phyloP scores from a whole-genome alignment of 1,140 invertebrate genomes.

The Drosophila oshimai region DNA sequence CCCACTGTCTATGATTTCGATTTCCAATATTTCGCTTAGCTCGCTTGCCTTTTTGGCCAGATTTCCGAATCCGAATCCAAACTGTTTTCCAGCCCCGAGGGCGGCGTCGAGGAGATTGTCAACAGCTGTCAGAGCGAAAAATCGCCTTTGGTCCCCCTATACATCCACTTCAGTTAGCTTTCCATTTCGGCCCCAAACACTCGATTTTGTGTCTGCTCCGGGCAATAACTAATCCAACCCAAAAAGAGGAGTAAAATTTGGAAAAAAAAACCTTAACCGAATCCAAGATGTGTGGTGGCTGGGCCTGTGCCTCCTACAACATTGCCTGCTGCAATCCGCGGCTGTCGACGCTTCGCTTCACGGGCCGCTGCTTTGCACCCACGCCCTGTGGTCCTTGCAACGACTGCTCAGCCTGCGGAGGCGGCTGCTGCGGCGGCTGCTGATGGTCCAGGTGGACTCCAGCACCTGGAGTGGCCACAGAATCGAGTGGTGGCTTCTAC shows the following conservation, averaged over 20 bases:
- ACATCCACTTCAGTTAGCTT: slow-evolving; percentile 36
- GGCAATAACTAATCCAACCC: slow-evolving; percentile 2
- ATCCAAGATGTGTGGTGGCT: slow-evolving; percentile 62
- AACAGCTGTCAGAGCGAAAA: slow-evolving; percentile 51
- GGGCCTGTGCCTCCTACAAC: slow-evolving; percentile 58
- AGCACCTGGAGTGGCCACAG: neutral
- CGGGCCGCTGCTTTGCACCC: slow-evolving; percentile 54
- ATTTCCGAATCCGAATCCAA: neutral
- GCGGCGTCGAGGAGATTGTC: slow-evolving; percentile 46
- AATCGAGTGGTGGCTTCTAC: neutral
- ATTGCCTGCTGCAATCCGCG: slow-evolving; percentile 63
- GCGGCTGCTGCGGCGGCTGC: slow-evolving; percentile 23
- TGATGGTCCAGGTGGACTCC: slow-evolving; percentile 18
- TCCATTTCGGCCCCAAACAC: slow-evolving; percentile 17
- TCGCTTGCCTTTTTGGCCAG: neutral
- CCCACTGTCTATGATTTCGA: neutral
- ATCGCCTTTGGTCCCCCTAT: neutral
- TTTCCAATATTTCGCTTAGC: neutral
- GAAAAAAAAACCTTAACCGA: neutral
- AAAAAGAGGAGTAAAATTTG: neutral
- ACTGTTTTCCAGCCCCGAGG: slow-evolving; percentile 1
- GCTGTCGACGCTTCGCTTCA: slow-evolving; percentile 51
- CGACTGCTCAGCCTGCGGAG: slow-evolving; percentile 26
- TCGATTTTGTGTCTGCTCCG: slow-evolving; percentile 18
- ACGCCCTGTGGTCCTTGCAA: slow-evolving; percentile 58